phyloP scores from a whole-genome alignment of 2,888 invertebrate species.

The Melipona bicolor region DNA sequence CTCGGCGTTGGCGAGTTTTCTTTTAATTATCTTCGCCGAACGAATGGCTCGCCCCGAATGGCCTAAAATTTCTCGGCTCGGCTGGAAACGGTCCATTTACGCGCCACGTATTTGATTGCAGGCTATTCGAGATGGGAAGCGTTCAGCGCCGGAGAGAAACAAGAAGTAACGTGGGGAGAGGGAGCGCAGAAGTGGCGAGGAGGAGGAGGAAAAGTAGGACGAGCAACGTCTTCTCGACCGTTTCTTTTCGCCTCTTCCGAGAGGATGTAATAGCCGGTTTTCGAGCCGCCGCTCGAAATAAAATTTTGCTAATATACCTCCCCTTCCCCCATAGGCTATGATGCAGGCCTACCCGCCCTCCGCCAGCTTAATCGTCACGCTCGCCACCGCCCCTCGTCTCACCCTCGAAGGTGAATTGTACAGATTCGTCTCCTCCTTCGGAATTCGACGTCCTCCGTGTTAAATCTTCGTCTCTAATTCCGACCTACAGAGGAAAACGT shows the following conservation, averaged over 20 bases:
- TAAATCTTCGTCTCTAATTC: neutral
- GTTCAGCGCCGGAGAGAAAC: constrained; percentile 32
- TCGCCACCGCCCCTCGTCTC: neutral
- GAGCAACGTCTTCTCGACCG: constrained; percentile 58
- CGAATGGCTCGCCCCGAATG: neutral
- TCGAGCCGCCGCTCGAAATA: constrained; percentile 49
- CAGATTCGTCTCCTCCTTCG: neutral
- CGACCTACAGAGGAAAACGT: no score
- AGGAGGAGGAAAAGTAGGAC: constrained; percentile 61
- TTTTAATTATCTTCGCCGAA: constrained; percentile 46
- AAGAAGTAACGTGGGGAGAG: neutral
- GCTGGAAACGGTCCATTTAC: constrained; percentile 52
- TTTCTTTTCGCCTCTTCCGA: constrained; percentile 25
- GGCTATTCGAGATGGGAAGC: constrained; percentile 56
- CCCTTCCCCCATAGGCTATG: neutral
- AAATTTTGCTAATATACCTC: constrained; percentile 62
- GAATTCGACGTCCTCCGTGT: neutral
- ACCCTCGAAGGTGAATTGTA: neutral
- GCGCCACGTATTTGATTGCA: constrained; percentile 64
- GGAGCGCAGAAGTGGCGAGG: constrained; percentile 5
- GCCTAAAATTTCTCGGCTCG: constrained; percentile 22
- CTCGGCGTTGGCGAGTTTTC: constrained; percentile 21
- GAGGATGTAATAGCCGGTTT: constrained; percentile 48
- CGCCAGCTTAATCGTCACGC: constrained; percentile 18
- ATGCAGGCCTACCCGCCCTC: neutral